These are phyloP conservation scores for Halocaridina rubra DNA, from an alignment of 2,888 invertebrate genomes.

Conservation along the genomic window DNA sequence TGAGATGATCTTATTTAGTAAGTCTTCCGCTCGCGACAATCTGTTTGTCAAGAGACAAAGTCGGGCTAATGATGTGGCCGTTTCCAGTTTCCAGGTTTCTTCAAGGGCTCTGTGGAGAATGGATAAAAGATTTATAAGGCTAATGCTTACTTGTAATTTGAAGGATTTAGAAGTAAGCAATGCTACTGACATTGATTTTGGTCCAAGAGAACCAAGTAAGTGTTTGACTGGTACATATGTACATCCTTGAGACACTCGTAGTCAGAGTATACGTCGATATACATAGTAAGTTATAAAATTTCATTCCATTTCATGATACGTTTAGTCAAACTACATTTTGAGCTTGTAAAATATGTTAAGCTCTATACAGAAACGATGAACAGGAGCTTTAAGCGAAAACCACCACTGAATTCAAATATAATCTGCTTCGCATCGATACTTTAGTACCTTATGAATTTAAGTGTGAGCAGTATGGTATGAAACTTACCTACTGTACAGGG, in stretches of 20 bases:
- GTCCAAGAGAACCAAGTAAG: background rate
- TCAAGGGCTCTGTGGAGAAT: conserved; percentile 38
- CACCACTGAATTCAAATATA: background rate
- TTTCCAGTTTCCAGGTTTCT: conserved; percentile 44
- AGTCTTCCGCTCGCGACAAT: conserved; percentile 25
- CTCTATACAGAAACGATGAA: background rate
- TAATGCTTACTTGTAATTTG: background rate
- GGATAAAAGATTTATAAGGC: background rate
- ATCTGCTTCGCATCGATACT: too few relatives aligned
- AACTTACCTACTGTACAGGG: conserved; percentile 47
- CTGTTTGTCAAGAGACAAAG: conserved; percentile 40
- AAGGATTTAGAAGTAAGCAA: background rate
- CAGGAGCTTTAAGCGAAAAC: background rate
- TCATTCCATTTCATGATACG: too few relatives aligned
- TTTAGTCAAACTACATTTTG: background rate
- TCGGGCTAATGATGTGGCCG: conserved; percentile 50
- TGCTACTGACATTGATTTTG: background rate
- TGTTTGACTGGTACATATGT: too few relatives aligned
- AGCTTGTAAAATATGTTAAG: background rate
- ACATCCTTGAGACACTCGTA: too few relatives aligned
- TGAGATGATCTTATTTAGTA: conserved; percentile 30
- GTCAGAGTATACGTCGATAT: too few relatives aligned
- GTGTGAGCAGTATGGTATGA: too few relatives aligned
- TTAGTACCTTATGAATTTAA: too few relatives aligned
- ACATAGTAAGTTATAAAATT: too few relatives aligned